A percentile compares a stretch with the other conserved stretches of the same genome.
Evolutionary conservation across 2,888 invertebrate species (phyloP).

Genomic region (Acronicta psi): DNA sequence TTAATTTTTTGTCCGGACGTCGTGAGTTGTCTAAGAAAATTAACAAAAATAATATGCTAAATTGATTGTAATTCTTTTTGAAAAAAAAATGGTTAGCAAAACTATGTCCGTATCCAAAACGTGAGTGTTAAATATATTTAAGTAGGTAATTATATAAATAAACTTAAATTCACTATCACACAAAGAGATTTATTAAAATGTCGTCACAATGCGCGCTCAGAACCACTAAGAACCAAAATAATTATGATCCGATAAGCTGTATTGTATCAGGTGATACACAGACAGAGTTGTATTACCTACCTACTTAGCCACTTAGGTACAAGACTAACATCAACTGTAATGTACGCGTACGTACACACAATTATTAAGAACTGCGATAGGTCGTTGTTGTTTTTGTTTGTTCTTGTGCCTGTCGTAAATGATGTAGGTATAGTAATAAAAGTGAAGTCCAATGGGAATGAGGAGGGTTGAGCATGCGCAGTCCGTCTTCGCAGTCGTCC

Average conservation of each 20-base stretch:
- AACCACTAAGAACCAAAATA: no score
- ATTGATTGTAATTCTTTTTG: constrained; percentile 39
- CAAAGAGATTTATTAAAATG: no score
- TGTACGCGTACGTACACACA: neutral
- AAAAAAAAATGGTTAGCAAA: constrained; percentile 58
- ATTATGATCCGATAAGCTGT: no score
- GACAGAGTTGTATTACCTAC: no score
- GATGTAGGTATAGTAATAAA: constrained; percentile 5
- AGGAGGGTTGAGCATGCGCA: constrained; percentile 61
- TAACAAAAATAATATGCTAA: constrained; percentile 51
- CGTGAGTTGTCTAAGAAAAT: constrained; percentile 25
- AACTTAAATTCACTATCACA: no score
- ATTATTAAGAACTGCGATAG: constrained; percentile 5
- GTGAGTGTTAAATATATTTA: constrained; percentile 50
- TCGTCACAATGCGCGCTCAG: no score
- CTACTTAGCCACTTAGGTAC: no score
- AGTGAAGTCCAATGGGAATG: constrained; percentile 35
- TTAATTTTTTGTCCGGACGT: constrained; percentile 26
- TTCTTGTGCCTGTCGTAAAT: constrained; percentile 2
- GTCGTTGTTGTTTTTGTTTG: constrained; percentile 9
- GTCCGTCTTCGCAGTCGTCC: constrained; percentile 30
- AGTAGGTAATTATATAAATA: no score
- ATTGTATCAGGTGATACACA: no score
- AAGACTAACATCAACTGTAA: neutral
- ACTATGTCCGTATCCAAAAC: constrained; percentile 43